Conservation (phyloP, 1,140 invertebrate genomes). For the Diploscapter pachys region DNA sequence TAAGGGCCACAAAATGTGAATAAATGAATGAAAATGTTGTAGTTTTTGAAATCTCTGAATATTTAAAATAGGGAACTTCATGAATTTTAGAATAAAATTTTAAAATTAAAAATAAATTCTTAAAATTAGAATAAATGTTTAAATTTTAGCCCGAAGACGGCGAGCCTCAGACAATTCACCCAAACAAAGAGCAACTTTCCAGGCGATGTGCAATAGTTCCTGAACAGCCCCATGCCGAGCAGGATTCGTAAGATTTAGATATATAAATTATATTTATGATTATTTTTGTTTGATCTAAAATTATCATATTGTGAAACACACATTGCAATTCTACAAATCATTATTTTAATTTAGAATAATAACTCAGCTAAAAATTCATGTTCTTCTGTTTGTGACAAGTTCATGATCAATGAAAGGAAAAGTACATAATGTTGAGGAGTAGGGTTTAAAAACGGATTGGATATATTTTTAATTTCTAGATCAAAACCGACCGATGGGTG, state of each 20-base stretch:
- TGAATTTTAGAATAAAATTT: background rate
- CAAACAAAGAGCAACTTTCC: slow-evolving; percentile 52
- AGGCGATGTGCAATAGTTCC: slow-evolving; percentile 53
- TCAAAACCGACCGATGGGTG: slow-evolving; percentile 16
- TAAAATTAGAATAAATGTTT: background rate
- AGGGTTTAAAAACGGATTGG: too few relatives aligned
- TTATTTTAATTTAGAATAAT: too few relatives aligned
- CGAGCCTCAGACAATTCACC: slow-evolving; percentile 49
- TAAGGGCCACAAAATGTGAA: background rate
- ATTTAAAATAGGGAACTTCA: background rate
- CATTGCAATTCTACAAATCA: too few relatives aligned
- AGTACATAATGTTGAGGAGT: too few relatives aligned
- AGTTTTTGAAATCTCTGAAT: slow-evolving; percentile 9
- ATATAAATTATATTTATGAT: background rate
- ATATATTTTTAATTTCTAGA: slow-evolving; percentile 17
- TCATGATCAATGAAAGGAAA: too few relatives aligned
- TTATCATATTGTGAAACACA: background rate
- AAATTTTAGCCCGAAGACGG: slow-evolving; percentile 41
- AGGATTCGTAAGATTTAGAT: slow-evolving; percentile 38
- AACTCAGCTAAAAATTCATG: too few relatives aligned
- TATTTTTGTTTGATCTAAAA: slow-evolving; percentile 2
- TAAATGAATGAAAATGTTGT: background rate
- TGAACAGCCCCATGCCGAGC: slow-evolving; percentile 31
- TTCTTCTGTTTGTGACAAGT: too few relatives aligned
- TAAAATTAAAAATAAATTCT: slow-evolving; percentile 6